Evolutionary conservation across 2,797 vertebrate genomes (phyloP).

Genomic region (Macrochelys suwanniensis): DNA sequence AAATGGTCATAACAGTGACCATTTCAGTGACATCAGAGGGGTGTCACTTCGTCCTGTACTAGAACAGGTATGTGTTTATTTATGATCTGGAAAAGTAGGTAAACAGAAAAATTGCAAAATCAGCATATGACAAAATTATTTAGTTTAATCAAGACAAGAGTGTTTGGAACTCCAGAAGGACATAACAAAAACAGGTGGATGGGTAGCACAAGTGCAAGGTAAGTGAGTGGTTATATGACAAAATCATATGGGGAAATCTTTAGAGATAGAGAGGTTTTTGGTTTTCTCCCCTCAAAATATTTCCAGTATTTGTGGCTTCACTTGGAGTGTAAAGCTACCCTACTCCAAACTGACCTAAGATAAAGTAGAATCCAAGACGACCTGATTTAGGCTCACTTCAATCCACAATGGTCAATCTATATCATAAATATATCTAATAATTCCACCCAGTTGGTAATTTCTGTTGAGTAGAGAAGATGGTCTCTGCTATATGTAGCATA

Average conservation of each 20-base stretch:
- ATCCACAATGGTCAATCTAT: neutral
- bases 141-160: neutral
- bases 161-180: neutral
- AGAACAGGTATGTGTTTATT: neutral
- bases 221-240: neutral
- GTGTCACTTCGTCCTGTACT: neutral
- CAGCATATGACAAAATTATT: neutral
- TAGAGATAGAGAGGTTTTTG: neutral
- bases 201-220: neutral
- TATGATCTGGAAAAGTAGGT: neutral
- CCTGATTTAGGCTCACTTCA: accelerated
- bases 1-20: too few species aligned
- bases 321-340: neutral
- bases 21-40: neutral
- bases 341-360: neutral
- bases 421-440: neutral
- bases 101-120: neutral
- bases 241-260: neutral
- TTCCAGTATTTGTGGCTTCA: neutral
- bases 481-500: neutral
- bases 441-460: neutral
- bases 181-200: neutral
- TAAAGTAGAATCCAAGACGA: neutral
- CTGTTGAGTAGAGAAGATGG: neutral
- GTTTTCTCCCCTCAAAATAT: neutral